phyloP scores from a whole-genome alignment of 2,888 invertebrate genomes.

The Luperina testacea region DNA sequence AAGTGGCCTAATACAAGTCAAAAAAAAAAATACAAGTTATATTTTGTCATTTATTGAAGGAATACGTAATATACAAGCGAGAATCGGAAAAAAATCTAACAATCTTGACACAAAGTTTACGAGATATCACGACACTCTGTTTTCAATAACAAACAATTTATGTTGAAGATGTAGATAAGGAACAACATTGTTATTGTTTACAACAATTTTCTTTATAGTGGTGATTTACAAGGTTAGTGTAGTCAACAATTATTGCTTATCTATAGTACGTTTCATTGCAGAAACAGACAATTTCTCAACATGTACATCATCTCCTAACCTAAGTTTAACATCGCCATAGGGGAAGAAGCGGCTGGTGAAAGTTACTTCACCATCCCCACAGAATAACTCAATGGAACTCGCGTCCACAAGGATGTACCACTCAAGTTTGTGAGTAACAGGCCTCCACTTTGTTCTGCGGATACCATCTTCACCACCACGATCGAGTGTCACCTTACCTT shows the following conservation, averaged over 20 bases:
- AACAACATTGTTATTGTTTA: not conserved
- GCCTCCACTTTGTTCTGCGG: conserved; percentile 78
- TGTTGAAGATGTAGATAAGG: not conserved
- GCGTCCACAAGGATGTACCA: conserved; percentile 77
- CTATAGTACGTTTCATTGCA: conserved; percentile 70
- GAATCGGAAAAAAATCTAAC: not conserved
- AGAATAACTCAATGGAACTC: conserved; percentile 81
- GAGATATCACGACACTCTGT: not conserved
- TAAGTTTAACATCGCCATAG: conserved; percentile 63
- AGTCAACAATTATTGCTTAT: not conserved
- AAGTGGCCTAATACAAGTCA: no score
- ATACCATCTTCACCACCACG: conserved; percentile 80
- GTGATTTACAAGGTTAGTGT: not conserved
- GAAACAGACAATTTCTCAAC: conserved; percentile 65
- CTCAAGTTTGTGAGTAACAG: conserved; percentile 61
- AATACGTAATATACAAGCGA: not conserved
- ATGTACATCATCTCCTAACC: conserved; percentile 59
- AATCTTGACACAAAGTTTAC: not conserved
- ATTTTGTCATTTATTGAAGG: not conserved
- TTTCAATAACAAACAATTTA: no score
- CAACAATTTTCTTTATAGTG: not conserved
- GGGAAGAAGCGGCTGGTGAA: conserved; percentile 82
- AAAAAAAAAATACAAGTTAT: not conserved
- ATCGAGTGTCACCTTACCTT: conserved; percentile 74
- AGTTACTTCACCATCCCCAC: conserved; percentile 78